Evolutionary conservation across 2,113 vertebrate species (phyloP).

Genomic region (Ovis aries): ARS-UI_Ramb_v3.0 NC_056065.1:74132501-74133000

Average conservation of each 20-base stretch:
- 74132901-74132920: too few species aligned
- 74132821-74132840: neutral
- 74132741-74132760: neutral
- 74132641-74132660: neutral
- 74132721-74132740: neutral
- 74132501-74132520: neutral
- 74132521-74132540: neutral
- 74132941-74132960: neutral
- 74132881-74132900: neutral
- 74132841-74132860: neutral
- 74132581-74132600: neutral
- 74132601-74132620: neutral
- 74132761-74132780: neutral
- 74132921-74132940: neutral
- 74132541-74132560: neutral
- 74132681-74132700: neutral
- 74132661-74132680: neutral
- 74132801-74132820: neutral
- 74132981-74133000: neutral
- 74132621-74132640: neutral
- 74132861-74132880: neutral
- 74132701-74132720: neutral
- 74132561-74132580: neutral
- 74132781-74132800: neutral
- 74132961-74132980: neutral